Evolutionary conservation across 2,888 invertebrate species (phyloP).

Genomic region (Eupeodes luniger): DNA sequence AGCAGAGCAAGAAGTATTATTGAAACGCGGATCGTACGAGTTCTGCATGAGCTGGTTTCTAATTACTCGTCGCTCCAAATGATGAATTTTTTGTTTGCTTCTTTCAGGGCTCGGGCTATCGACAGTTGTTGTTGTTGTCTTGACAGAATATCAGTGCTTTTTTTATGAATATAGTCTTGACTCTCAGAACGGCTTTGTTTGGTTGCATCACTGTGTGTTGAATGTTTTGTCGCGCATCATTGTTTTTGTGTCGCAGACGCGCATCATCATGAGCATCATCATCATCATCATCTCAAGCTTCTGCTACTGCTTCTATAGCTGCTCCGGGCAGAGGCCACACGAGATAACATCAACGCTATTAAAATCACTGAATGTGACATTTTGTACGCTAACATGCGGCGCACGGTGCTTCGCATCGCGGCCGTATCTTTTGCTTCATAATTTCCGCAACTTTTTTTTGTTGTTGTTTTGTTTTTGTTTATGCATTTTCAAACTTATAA

Average conservation of each 20-base stretch:
- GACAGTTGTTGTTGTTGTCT: constrained; percentile 44
- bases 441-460: constrained; percentile 50
- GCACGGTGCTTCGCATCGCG: constrained; percentile 47
- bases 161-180: neutral
- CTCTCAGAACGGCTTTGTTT: constrained; percentile 49
- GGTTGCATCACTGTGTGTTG: constrained; percentile 63
- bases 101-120: constrained; percentile 56
- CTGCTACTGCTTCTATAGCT: constrained; percentile 44
- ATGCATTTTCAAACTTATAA: constrained; percentile 64
- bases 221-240: constrained; percentile 76
- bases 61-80: constrained; percentile 77
- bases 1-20: constrained; percentile 58
- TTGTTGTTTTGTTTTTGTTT: constrained; percentile 21
- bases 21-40: constrained; percentile 78
- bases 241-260: constrained; percentile 74
- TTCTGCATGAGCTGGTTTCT: constrained; percentile 77
- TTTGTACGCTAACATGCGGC: constrained; percentile 73
- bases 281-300: constrained; percentile 50
- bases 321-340: constrained; percentile 72
- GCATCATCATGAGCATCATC: constrained; percentile 62
- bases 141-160: constrained; percentile 49
- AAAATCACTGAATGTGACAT: constrained; percentile 76
- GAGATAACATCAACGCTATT: constrained; percentile 75
- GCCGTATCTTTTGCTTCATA: constrained; percentile 62
- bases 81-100: constrained; percentile 53